Percentiles rank a stretch among this genome's conserved stretches.
Conservation (phyloP, 1,140 invertebrate genomes). For the Apocrypta bakeri region DNA sequence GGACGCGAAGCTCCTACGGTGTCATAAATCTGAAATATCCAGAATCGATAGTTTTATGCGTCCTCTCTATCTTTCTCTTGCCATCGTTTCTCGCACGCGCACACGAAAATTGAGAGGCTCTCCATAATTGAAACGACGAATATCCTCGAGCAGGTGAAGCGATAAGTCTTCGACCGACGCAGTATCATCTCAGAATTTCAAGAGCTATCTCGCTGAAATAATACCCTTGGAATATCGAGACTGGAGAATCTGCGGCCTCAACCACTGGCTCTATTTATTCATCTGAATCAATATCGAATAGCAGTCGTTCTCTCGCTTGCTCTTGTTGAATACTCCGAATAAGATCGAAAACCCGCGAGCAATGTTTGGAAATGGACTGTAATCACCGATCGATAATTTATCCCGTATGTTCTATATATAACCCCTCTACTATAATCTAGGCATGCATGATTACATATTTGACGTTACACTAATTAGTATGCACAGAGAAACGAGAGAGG, state of each 20-base stretch:
- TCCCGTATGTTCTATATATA: background rate
- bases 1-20: too few species aligned
- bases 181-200: constrained; percentile 27
- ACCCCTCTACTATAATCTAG: background rate
- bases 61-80: background rate
- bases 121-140: constrained; percentile 16
- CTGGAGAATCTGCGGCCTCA: constrained; percentile 39
- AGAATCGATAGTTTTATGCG: background rate
- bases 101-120: constrained; percentile 3
- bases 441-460: background rate
- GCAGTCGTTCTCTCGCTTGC: background rate
- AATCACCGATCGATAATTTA: background rate
- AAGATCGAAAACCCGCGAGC: constrained; percentile 7
- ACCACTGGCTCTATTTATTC: constrained; percentile 31
- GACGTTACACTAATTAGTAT: background rate
- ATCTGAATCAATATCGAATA: constrained; percentile 22
- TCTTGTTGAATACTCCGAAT: background rate
- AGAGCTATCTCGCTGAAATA: constrained; percentile 18
- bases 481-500: background rate
- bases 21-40: background rate
- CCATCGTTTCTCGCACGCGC: too few species aligned
- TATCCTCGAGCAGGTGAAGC: background rate
- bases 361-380: background rate
- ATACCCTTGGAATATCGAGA: constrained; percentile 5
- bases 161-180: constrained; percentile 3